Conservation (phyloP, 1,140 invertebrate species). For the Orius laevigatus region DNA sequence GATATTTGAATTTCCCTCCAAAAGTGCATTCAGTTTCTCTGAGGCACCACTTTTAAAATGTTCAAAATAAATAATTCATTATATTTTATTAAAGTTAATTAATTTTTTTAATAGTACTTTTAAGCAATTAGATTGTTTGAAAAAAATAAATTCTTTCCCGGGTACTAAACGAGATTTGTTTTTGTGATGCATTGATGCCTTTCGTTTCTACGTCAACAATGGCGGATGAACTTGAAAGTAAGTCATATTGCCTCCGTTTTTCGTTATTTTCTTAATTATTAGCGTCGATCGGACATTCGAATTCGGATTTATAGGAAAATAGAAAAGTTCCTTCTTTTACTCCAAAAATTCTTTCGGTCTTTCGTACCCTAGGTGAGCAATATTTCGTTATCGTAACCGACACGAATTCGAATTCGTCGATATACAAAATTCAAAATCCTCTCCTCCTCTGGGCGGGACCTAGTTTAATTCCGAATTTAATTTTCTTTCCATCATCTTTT, state of each 20-base stretch:
- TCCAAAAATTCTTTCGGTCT: background rate
- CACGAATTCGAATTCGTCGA: conserved; percentile 5
- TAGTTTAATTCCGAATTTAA: conserved; percentile 8
- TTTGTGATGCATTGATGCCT: too few relatives aligned
- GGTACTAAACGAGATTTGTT: too few relatives aligned
- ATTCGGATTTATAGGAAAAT: background rate
- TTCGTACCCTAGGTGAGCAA: background rate
- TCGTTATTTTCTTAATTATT: conserved; percentile 9
- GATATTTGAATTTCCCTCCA: too few relatives aligned
- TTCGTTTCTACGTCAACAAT: conserved; percentile 16
- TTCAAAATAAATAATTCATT: too few relatives aligned
- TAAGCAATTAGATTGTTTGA: too few relatives aligned
- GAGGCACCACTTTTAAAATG: too few relatives aligned
- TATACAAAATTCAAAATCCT: conserved; percentile 10
- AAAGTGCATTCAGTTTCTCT: too few relatives aligned
- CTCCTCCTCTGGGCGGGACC: conserved; percentile 9
- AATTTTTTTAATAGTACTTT: too few relatives aligned
- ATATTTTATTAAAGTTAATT: too few relatives aligned
- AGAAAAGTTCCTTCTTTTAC: background rate
- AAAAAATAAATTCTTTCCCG: too few relatives aligned
- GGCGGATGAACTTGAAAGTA: conserved; percentile 24
- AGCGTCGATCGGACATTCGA: background rate
- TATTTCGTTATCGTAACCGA: background rate
- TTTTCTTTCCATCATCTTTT: background rate
- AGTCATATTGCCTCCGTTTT: conserved; percentile 15